These are phyloP conservation scores for Drosophila truncata DNA, from an alignment of 1,140 invertebrate species.

Conservation along the genomic window DNA sequence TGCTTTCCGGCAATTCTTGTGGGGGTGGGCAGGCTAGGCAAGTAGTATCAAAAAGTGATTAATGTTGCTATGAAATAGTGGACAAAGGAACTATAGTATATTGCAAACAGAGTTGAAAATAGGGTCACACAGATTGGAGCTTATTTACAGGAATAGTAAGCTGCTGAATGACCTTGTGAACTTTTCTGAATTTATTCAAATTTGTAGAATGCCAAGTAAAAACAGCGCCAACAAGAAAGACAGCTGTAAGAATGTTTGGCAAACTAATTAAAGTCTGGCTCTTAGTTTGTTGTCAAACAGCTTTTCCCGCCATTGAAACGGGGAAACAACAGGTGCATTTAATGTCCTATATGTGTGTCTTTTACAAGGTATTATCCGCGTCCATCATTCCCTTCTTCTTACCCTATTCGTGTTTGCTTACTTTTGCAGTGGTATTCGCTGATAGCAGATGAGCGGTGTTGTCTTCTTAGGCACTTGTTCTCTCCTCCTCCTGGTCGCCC, in stretches of 20 bases:
- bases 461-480: slow-evolving; percentile 44
- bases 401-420: slow-evolving; percentile 15
- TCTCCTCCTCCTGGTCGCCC: slow-evolving; percentile 7
- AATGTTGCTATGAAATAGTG: neutral
- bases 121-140: neutral
- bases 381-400: neutral
- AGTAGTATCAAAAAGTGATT: neutral
- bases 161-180: neutral
- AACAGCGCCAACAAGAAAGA: neutral
- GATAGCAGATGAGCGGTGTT: slow-evolving; percentile 45
- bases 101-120: slow-evolving; percentile 1
- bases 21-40: neutral
- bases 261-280: neutral
- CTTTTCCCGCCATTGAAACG: neutral
- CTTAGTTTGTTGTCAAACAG: slow-evolving; percentile 9
- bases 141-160: neutral
- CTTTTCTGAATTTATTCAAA: too few species aligned
- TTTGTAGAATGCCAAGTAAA: too few species aligned
- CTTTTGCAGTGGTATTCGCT: slow-evolving; percentile 43
- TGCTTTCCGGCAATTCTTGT: slow-evolving; percentile 4
- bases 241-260: neutral
- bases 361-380: slow-evolving; percentile 3
- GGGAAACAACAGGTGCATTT: neutral
- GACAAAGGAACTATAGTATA: neutral
- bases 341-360: too few species aligned